Evolutionary conservation across 2,113 vertebrate genomes (phyloP).

Genomic region (Strigops habroptila): DNA sequence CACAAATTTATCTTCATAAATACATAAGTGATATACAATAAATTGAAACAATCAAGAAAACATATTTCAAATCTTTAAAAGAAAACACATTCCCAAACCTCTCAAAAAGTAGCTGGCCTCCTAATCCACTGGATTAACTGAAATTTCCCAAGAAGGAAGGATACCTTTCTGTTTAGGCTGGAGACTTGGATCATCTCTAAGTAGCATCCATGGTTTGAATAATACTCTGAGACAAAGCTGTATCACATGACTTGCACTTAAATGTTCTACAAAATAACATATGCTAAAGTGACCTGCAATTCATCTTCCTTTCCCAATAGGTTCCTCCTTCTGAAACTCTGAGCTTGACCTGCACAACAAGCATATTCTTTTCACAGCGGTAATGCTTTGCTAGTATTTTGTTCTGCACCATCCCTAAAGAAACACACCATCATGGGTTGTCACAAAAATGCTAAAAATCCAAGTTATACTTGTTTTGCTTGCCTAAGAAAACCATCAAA

Average conservation of each 20-base stretch:
- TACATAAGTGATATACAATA: neutral
- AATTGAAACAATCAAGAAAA: neutral
- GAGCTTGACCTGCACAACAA: neutral
- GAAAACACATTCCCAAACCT: neutral
- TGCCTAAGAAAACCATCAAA: neutral
- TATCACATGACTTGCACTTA: neutral
- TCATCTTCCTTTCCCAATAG: neutral
- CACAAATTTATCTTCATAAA: neutral
- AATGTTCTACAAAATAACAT: neutral
- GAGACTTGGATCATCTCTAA: neutral
- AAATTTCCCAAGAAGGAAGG: neutral
- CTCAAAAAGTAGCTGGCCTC: neutral
- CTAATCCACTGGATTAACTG: neutral
- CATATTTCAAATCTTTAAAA: neutral
- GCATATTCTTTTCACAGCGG: neutral
- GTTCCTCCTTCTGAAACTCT: neutral
- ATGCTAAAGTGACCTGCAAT: neutral
- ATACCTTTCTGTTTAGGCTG: neutral
- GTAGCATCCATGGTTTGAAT: neutral
- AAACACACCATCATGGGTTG: rapidly evolving
- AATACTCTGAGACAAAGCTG: neutral
- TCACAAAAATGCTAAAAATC: neutral
- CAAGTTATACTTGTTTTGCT: neutral
- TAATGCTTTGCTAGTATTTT: neutral
- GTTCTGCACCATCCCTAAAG: neutral